Conservation (phyloP, 2,113 vertebrate species). For the chimpanzee (Pan troglodytes) region NHGRI_mPanTro3-v2.1_pri NC_072401.2:36110001-36110500, state of each 20-base stretch:
- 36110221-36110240: background rate
- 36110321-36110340: background rate
- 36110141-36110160: background rate
- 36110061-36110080: background rate
- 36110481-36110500: background rate
- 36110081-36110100: background rate
- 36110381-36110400: background rate
- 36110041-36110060: background rate
- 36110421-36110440: background rate
- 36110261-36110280: background rate
- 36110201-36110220: background rate
- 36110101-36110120: background rate
- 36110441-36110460: background rate
- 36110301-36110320: background rate
- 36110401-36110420: background rate
- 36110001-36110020: background rate
- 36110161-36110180: background rate
- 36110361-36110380: background rate
- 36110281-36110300: background rate
- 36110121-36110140: background rate
- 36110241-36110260: background rate
- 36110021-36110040: background rate
- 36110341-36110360: background rate
- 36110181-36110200: background rate
- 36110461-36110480: background rate